Evolutionary conservation across 2,888 invertebrate genomes (phyloP), one percentile per base, ranked within the genome.

Genomic region (Drosophila fungiperda): DNA sequence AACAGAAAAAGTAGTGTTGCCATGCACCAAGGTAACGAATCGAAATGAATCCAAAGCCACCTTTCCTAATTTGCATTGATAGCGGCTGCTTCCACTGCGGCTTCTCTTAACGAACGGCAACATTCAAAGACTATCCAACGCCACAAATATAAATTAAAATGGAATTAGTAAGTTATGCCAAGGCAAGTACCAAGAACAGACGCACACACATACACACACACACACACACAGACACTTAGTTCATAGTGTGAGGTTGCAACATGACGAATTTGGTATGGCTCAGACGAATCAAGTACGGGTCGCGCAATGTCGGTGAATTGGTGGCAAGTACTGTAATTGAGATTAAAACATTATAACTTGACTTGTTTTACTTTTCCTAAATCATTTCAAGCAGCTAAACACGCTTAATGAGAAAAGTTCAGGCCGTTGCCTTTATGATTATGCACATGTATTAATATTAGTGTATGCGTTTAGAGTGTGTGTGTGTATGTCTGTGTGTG

Each of bases 321-420:
- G 87, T 87, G 89, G 90, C 88, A 87, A 87, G 87, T 88, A 76
- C 87, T 82, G 82, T 87, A 87, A 87, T 87, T 87, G 86, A 90
- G 87, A 87, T 87, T 87, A 87, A 87, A 87, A 87, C 89, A 87
- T 87, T 87, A 87, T 86, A 88, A 83, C 90, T 88, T 83, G 90
- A 87, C 87, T 87, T 90, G 88, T 80, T 85, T 90, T 83, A 82
- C 82, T 87, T 86, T 89, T 83, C 69, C 86, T 86, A 86, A 87
- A 90, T 90, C 87, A 88, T 88, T 87, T 87, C 82, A 83, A 87
- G 87, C 87, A 86, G 87, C 87, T 87, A 90, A 87, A 88, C 82
- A 88, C 86, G 88, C 87, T 76, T 87, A 87, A 87, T 87, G 87
- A 87, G 87, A 88, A 87, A 87, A 87, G 87, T 90, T 87, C 87